Base-by-base conservation (phyloP, 2,888 invertebrate genomes). In the Exocentrus adspersus region DNA sequence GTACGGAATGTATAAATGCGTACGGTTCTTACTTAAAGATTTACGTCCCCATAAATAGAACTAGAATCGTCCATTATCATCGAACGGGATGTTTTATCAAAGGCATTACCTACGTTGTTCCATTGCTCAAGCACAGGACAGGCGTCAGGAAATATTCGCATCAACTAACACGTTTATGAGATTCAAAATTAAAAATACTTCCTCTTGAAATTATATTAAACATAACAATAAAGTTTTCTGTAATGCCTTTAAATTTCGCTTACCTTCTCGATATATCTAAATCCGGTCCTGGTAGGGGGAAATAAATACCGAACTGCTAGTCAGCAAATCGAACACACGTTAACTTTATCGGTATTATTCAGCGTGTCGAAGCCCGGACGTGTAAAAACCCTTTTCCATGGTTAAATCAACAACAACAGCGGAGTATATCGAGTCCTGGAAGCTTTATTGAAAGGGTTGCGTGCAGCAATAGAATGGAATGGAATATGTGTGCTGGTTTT, bases 241-340 rank as follows among this genome's bases (percentile, higher is more conserved):
- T n/a, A n/a, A n/a, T n/a, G n/a, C n/a, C n/a, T n/a, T n/a, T n/a
- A n/a, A n/a, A n/a, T n/a, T n/a, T n/a, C n/a, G n/a, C n/a, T n/a
- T n/a, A n/a, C n/a, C n/a, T n/a, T n/a, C n/a, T n/a, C n/a, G n/a
- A n/a, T n/a, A n/a, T n/a, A n/a, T n/a, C n/a, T n/a, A n/a, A n/a
- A n/a, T n/a, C n/a, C n/a, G n/a, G n/a, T n/a, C n/a, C n/a, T n/a
- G n/a, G n/a, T n/a, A n/a, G n/a, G n/a, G n/a, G n/a, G n/a, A n/a
- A 17, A 28, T 32, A 56, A 24, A 28, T 42, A 54, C 5, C 3
- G 1, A 17, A 28, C 17, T 43, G 19, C 24, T 14, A 41, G 58
- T 42, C 54, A 54, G 62, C 54, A 65, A 65, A 58, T 42, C 54
- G 59, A 58, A 61, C n/a, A 30, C 2, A 1, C n/a, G n/a, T n/a